Base-by-base conservation (phyloP, 2,888 invertebrate species). In the Podotricha telesiphe region DNA sequence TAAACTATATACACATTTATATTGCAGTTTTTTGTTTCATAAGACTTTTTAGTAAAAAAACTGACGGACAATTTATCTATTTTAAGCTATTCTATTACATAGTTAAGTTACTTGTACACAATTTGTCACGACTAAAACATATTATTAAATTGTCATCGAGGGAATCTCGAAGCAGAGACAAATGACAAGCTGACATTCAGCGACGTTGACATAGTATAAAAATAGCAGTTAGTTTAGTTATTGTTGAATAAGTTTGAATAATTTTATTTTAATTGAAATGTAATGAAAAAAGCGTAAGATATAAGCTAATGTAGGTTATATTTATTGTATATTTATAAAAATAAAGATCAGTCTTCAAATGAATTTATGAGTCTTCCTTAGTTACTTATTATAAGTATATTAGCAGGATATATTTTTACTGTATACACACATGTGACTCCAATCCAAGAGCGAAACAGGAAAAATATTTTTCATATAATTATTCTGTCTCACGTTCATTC, bases 81-180 rank as follows among this genome's bases (percentile, higher is more conserved):
- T 63, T 51, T n/a, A 37, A 63, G 8, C 19, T 40, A 19, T 51
- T 51, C 22, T 51, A 63, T 51, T 20, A 51, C 11, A 40, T 0
- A 19, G 20, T 59, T 22, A 15, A 50, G 19, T 0, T 13, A 11
- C 20, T 37, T 19, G 37, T 19, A 63, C 22, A 51, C 50, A 40
- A 50, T 63, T 51, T 63, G 51, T 63, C 63, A 37, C 40, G 40
- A 51, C 51, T 40, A 63, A 40, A 40, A 63, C 22, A 51, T 51
- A 51, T 63, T 5, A 63, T 50, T 63, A 63, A 63, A 63, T 40
- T 63, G 34, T 50, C 63, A 63, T 63, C 37, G 63, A 50, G n/a
- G 50, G 50, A 50, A 61, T 17, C 10, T 11, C 34, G 7, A 48
- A 28, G 28, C 8, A 13, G 10, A 17, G 48, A 62, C 48, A 62